phyloP scores from a whole-genome alignment of 2,888 invertebrate genomes.

The Drosophila subquinaria region DNA sequence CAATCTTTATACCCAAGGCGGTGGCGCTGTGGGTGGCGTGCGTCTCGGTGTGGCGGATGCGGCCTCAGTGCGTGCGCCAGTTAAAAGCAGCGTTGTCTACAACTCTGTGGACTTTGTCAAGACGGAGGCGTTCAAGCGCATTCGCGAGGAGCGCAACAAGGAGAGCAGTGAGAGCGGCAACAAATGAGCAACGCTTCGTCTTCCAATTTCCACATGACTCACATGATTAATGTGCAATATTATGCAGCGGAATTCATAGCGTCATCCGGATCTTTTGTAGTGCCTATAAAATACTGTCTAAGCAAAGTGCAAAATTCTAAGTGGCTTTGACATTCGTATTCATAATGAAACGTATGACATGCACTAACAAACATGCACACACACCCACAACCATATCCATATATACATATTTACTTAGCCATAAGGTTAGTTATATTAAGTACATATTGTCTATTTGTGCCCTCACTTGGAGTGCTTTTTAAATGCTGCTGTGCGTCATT shows the following conservation, averaged over 20 bases:
- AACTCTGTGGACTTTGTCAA: constrained; percentile 97
- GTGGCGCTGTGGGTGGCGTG: constrained; percentile 47
- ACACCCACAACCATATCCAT: constrained; percentile 34
- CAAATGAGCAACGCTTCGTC: constrained; percentile 33
- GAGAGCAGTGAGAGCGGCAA: constrained; percentile 85
- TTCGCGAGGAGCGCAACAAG: constrained; percentile 88
- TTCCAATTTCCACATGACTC: constrained; percentile 37
- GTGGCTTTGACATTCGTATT: constrained; percentile 57
- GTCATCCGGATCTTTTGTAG: constrained; percentile 46
- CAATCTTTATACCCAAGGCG: constrained; percentile 74
- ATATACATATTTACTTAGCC: constrained; percentile 39
- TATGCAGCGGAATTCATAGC: constrained; percentile 15
- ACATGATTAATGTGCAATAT: constrained; percentile 58
- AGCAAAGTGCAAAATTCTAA: constrained; percentile 47
- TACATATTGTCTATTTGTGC: constrained; percentile 27
- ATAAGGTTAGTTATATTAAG: constrained; percentile 46
- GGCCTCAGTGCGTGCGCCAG: constrained; percentile 85
- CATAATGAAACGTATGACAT: constrained; percentile 31
- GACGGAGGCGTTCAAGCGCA: constrained; percentile 96
- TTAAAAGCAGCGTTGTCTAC: constrained; percentile 89
- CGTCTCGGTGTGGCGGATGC: constrained; percentile 81
- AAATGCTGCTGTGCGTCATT: constrained; percentile 35
- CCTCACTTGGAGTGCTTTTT: constrained; percentile 25
- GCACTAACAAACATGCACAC: constrained; percentile 21
- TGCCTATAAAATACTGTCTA: constrained; percentile 57